Conservation (phyloP, 30 jellyfish, hydroid and myxozoan species). For the Aurelia sp. region DNA sequence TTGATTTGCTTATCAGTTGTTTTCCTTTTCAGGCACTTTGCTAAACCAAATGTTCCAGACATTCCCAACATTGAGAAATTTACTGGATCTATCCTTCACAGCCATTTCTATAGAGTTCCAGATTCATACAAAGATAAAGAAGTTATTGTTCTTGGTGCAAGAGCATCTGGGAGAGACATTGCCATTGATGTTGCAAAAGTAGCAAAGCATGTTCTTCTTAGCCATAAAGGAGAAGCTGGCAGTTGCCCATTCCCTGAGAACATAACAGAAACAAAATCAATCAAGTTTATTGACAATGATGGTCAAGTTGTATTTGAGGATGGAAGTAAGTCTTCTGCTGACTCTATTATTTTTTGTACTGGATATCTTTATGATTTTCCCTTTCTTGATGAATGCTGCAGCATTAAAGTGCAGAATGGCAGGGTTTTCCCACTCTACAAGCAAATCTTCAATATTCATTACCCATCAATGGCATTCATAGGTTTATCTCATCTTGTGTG, state of each 20-base stretch:
- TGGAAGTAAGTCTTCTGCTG: constrained; percentile 56
- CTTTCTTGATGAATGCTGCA: constrained; percentile 60
- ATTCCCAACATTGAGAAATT: constrained; percentile 55
- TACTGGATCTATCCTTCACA: constrained; percentile 68
- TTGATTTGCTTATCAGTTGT: background rate
- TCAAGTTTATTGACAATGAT: constrained; percentile 21
- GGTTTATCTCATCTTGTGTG: constrained; percentile 69
- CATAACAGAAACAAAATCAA: constrained; percentile 45
- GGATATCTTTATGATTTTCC: constrained; percentile 80
- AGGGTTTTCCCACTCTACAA: constrained; percentile 76
- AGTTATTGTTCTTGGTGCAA: constrained; percentile 74
- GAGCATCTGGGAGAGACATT: constrained; percentile 89
- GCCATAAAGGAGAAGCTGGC: constrained; percentile 65
- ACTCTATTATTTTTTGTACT: constrained; percentile 76
- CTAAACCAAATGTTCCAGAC: constrained; percentile 63
- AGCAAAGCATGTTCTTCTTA: constrained; percentile 46
- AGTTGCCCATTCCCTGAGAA: constrained; percentile 36
- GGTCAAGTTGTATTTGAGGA: constrained; percentile 69
- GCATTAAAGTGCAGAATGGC: constrained; percentile 32
- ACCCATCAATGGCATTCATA: constrained; percentile 79
- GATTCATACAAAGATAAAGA: constrained; percentile 53
- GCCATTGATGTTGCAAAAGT: constrained; percentile 66
- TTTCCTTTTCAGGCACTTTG: constrained; percentile 57
- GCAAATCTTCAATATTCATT: constrained; percentile 65
- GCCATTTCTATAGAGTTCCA: constrained; percentile 82